phyloP scores from a whole-genome alignment of 2,888 invertebrate genomes.

The Choreutis nemorana region DNA sequence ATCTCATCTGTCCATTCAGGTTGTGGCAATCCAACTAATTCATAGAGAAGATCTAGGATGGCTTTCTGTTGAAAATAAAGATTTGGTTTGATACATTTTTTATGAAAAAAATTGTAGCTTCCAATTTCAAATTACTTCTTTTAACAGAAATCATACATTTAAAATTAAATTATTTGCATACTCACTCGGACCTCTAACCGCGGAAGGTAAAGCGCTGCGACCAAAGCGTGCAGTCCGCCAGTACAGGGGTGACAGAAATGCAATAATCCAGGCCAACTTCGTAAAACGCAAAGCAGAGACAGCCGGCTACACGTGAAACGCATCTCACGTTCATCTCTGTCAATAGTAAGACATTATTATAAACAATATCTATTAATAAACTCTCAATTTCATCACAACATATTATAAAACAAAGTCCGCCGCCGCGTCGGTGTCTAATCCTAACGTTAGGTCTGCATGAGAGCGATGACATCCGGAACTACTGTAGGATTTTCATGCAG shows the following conservation, averaged over 20 bases:
- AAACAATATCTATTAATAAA: neutral
- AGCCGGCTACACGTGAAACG: slow-evolving; percentile 86
- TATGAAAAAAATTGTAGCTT: too few species aligned
- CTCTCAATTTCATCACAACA: too few species aligned
- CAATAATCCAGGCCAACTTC: slow-evolving; percentile 91
- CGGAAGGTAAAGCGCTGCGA: slow-evolving; percentile 82
- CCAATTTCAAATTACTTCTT: too few species aligned
- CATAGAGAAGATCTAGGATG: slow-evolving; percentile 90
- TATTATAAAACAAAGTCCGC: too few species aligned
- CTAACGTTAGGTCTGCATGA: too few species aligned
- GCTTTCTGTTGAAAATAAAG: slow-evolving; percentile 73
- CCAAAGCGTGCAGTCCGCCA: slow-evolving; percentile 79
- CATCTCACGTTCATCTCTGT: slow-evolving; percentile 78
- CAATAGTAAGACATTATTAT: slow-evolving; percentile 2
- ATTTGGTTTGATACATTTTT: slow-evolving; percentile 14
- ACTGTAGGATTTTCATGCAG: too few species aligned
- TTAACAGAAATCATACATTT: slow-evolving; percentile 1
- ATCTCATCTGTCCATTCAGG: slow-evolving; percentile 95
- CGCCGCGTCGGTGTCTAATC: too few species aligned
- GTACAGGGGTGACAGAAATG: slow-evolving; percentile 86
- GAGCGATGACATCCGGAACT: too few species aligned
- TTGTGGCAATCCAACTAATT: slow-evolving; percentile 85
- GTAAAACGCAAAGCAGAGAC: slow-evolving; percentile 82
- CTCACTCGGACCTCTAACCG: slow-evolving; percentile 89
- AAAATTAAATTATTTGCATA: slow-evolving; percentile 16